Conservation (phyloP, 2,888 invertebrate genomes). For the Cyclophora albipunctata region DNA sequence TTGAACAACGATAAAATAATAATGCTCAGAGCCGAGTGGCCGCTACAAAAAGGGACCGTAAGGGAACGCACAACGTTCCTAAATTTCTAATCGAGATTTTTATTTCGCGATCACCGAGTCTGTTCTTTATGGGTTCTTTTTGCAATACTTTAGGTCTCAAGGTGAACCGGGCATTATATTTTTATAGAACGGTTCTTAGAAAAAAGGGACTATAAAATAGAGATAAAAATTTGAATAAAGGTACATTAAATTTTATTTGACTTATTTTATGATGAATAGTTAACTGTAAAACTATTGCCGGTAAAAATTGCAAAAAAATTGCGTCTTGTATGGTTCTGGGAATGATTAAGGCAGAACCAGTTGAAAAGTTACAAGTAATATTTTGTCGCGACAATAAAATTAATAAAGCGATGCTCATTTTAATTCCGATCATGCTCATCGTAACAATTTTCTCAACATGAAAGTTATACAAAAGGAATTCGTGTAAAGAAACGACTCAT, state of each 20-base stretch:
- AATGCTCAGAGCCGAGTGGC: conserved; percentile 46
- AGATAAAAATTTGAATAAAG: conserved; percentile 29
- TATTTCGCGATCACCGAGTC: conserved; percentile 52
- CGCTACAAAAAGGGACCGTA: conserved; percentile 55
- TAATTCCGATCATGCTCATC: conserved; percentile 33
- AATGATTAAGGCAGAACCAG: too few relatives aligned
- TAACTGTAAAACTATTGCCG: too few relatives aligned
- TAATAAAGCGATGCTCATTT: conserved; percentile 19
- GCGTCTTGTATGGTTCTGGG: too few relatives aligned
- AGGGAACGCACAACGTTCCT: conserved; percentile 51
- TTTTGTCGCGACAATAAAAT: too few relatives aligned
- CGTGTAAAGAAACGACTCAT: conserved; percentile 36
- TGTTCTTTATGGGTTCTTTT: conserved; percentile 54
- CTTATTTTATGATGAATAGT: conserved; percentile 4
- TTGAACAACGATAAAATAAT: conserved; percentile 69
- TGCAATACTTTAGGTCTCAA: conserved; percentile 54
- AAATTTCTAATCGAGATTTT: conserved; percentile 66
- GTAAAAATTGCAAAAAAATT: too few relatives aligned
- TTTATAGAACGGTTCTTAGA: conserved; percentile 27
- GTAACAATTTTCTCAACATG: conserved; percentile 35
- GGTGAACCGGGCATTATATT: conserved; percentile 47
- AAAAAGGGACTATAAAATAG: conserved; percentile 26
- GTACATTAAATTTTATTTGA: conserved; percentile 24
- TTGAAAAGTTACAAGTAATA: too few relatives aligned
- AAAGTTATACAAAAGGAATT: conserved; percentile 33